These are phyloP conservation scores for Acrobeloides nanus DNA, from an alignment of 2,888 invertebrate genomes.

Conservation along the genomic window DNA sequence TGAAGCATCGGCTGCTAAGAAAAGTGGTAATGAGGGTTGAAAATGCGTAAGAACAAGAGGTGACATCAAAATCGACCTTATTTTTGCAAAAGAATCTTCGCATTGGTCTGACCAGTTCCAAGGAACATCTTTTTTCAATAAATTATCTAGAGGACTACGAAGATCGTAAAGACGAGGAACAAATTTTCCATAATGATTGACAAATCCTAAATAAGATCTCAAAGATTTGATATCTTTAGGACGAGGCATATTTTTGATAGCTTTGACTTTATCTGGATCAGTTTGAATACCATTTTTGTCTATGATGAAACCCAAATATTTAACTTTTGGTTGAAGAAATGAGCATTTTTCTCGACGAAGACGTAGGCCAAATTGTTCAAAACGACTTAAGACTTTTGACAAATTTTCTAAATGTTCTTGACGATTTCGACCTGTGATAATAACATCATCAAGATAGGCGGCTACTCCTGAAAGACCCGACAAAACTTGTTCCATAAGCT, in stretches of 20 bases:
- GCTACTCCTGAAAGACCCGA: constrained; percentile 16
- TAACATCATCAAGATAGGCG: constrained; percentile 24
- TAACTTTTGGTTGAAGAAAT: neutral
- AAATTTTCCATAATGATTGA: constrained; percentile 18
- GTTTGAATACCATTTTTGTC: constrained; percentile 20
- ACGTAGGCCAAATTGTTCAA: too few relatives aligned
- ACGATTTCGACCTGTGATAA: too few relatives aligned
- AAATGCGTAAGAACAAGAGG: constrained; percentile 42
- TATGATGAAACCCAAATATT: constrained; percentile 20
- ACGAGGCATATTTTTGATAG: constrained; percentile 20
- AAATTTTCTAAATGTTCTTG: too few relatives aligned
- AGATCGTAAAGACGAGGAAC: constrained; percentile 7
- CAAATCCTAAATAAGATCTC: constrained; percentile 20
- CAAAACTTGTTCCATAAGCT: constrained; percentile 25
- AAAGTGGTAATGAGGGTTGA: constrained; percentile 40
- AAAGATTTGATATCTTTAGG: constrained; percentile 9
- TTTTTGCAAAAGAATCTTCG: constrained; percentile 14
- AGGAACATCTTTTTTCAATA: constrained; percentile 10
- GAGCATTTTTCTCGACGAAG: constrained; percentile 20
- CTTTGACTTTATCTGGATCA: constrained; percentile 23
- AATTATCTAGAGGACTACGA: constrained; percentile 19
- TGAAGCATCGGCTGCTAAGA: constrained; percentile 54
- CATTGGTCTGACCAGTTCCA: constrained; percentile 18
- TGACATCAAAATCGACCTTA: constrained; percentile 32
- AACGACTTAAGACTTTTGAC: too few relatives aligned